Percentiles rank a stretch among this genome's conserved stretches.
Conservation (phyloP, 2,797 vertebrate genomes). For the Sebastes taczanowskii region DNA sequence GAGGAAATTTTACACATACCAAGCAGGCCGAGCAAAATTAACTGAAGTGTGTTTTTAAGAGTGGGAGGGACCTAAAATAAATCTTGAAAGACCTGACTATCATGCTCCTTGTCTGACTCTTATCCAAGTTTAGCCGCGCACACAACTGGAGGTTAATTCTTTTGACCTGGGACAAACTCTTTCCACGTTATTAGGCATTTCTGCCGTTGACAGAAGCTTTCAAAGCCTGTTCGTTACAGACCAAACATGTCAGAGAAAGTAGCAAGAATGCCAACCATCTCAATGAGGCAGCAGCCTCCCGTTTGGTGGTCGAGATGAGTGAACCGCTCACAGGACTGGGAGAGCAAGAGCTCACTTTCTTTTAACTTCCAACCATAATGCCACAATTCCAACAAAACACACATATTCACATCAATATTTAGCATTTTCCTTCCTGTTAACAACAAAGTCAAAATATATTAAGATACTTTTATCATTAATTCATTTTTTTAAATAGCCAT, state of each 20-base stretch:
- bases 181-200: constrained; percentile 72
- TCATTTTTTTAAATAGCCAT: not conserved
- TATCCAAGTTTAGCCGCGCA: constrained; percentile 72
- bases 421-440: not conserved
- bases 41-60: constrained; percentile 72
- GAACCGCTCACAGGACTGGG: constrained; percentile 12
- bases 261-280: constrained; percentile 72
- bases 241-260: constrained; percentile 73
- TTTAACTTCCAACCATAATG: not conserved
- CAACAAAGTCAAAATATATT: not conserved
- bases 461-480: not conserved
- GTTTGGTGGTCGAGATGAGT: constrained; percentile 52
- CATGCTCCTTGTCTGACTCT: constrained; percentile 64
- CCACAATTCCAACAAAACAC: not conserved
- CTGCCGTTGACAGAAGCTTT: constrained; percentile 75
- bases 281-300: constrained; percentile 39
- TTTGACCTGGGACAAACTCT: constrained; percentile 78
- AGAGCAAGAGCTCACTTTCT: not conserved
- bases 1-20: constrained; percentile 73
- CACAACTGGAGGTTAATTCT: constrained; percentile 79
- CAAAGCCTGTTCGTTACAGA: constrained; percentile 74
- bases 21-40: constrained; percentile 68
- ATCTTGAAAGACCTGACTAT: constrained; percentile 72
- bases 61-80: constrained; percentile 67
- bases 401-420: not conserved